These are phyloP conservation scores for Eupsittula cactorum DNA, from an alignment of 2,113 vertebrate genomes.

Conservation along the genomic window DNA sequence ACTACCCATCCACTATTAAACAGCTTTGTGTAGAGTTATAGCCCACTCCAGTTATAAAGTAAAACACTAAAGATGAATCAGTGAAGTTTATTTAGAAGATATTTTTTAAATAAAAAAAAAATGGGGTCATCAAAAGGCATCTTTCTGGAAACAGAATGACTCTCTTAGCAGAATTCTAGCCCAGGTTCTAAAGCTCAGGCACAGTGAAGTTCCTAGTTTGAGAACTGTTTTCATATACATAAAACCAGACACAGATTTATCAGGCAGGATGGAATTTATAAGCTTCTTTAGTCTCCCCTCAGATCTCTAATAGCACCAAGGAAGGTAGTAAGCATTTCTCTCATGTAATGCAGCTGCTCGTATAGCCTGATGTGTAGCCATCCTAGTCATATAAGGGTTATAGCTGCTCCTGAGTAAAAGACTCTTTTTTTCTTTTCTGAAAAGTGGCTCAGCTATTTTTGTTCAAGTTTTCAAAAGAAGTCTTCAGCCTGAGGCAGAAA, in stretches of 20 bases:
- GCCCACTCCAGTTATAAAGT: neutral
- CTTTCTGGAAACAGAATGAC: neutral
- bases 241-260: neutral
- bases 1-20: neutral
- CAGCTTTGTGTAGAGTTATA: neutral
- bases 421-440: neutral
- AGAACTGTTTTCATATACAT: neutral
- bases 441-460: slow-evolving; percentile 48
- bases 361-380: neutral
- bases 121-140: neutral
- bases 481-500: slow-evolving; percentile 27
- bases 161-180: neutral
- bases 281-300: neutral
- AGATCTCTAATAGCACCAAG: neutral
- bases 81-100: neutral
- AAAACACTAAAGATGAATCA: neutral
- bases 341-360: neutral
- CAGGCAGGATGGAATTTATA: neutral
- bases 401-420: neutral
- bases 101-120: neutral
- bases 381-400: neutral
- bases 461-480: slow-evolving; percentile 47
- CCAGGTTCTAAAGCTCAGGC: neutral
- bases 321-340: neutral
- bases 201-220: neutral